Percentiles rank a stretch among this genome's conserved stretches.
Conservation (phyloP, 2,888 invertebrate species). For the Acanthosepion pharaonis region DNA sequence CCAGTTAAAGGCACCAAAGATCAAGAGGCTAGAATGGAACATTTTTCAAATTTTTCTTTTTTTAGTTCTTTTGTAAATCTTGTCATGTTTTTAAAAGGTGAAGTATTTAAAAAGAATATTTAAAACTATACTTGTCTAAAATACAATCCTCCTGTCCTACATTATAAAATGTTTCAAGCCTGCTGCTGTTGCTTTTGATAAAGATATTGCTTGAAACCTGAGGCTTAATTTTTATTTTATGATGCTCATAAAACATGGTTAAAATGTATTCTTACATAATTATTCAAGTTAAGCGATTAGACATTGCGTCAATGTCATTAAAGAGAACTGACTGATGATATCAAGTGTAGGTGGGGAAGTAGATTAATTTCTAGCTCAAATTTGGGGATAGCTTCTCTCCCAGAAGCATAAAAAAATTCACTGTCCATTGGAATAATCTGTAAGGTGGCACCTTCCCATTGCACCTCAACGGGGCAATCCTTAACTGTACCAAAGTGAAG, state of each 20-base stretch:
- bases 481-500: too few species aligned
- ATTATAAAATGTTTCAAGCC: neutral
- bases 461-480: too few species aligned
- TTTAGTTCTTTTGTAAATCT: neutral
- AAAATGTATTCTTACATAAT: neutral
- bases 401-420: too few species aligned
- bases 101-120: too few species aligned
- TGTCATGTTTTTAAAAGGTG: too few species aligned
- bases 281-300: neutral
- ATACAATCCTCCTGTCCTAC: neutral
- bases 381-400: too few species aligned
- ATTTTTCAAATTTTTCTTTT: neutral
- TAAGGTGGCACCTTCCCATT: too few species aligned
- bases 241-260: neutral
- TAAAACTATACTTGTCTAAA: neutral
- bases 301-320: neutral
- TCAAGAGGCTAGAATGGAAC: neutral
- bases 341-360: neutral
- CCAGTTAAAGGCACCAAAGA: neutral
- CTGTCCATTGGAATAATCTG: too few species aligned
- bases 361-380: too few species aligned
- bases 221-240: neutral
- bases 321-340: neutral
- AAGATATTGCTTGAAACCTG: neutral
- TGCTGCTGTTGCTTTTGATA: neutral